phyloP scores from a whole-genome alignment of 2,113 vertebrate genomes.

The Phycodurus eques region DNA sequence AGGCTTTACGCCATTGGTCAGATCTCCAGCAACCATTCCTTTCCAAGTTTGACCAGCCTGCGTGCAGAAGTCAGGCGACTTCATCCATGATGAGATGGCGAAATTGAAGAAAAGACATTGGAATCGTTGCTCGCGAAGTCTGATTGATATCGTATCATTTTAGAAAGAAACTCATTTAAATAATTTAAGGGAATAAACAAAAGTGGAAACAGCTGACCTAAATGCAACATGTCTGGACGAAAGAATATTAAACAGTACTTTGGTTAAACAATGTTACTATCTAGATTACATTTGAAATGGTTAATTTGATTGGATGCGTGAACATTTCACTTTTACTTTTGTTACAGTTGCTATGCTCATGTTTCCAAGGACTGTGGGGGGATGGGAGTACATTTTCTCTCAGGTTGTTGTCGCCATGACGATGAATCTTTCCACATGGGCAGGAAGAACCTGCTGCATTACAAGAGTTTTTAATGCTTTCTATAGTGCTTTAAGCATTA shows the following conservation, averaged over 20 bases:
- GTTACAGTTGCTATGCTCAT: constrained; percentile 37
- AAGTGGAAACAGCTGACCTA: neutral
- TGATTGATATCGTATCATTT: neutral
- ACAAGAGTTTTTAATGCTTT: constrained; percentile 15
- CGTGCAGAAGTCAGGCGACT: constrained; percentile 2
- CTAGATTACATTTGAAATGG: constrained; percentile 44
- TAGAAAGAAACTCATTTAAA: neutral
- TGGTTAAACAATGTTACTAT: neutral
- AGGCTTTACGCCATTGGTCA: constrained; percentile 45
- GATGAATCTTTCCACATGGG: constrained; percentile 7
- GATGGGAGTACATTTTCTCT: neutral
- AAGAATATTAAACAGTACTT: neutral
- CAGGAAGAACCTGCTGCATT: constrained; percentile 5
- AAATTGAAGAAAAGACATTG: neutral
- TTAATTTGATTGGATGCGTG: constrained; percentile 35
- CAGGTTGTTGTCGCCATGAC: constrained; percentile 19
- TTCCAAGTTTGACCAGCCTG: neutral
- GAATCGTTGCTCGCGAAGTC: neutral
- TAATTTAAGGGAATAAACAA: neutral
- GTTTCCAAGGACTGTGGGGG: neutral
- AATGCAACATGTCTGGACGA: neutral
- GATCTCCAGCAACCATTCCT: neutral
- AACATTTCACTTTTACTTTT: constrained; percentile 18
- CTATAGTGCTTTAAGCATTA: neutral
- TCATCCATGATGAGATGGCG: constrained; percentile 10